A percentile compares a stretch with the other conserved stretches of the same genome.
These are phyloP conservation scores for Melanotaenia trifasciata DNA, from an alignment of 2,797 vertebrate genomes.

Conservation along the genomic window DNA sequence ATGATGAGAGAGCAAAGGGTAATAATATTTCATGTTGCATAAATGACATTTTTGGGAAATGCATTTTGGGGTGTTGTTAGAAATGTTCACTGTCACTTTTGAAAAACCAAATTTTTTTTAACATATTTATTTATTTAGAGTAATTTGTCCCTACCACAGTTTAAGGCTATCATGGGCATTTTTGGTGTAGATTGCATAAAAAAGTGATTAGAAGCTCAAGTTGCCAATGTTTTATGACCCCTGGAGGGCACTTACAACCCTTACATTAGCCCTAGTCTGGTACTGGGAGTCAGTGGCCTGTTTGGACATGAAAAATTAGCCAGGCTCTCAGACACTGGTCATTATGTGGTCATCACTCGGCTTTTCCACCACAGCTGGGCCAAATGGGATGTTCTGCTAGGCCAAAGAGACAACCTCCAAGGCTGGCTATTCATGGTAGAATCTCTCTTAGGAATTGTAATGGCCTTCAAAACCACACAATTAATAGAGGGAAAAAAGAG, in stretches of 20 bases:
- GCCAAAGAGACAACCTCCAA: slow-evolving; percentile 73
- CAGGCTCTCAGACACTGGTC: slow-evolving; percentile 80
- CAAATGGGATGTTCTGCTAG: slow-evolving; percentile 72
- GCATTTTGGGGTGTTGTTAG: not conserved
- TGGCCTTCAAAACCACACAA: slow-evolving; percentile 65
- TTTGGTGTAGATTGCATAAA: slow-evolving; percentile 43
- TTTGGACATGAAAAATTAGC: slow-evolving; percentile 82
- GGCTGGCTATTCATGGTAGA: slow-evolving; percentile 71
- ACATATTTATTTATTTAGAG: slow-evolving; percentile 33
- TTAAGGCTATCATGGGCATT: slow-evolving; percentile 37
- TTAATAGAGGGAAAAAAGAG: slow-evolving; percentile 67
- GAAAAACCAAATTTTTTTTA: slow-evolving; percentile 14
- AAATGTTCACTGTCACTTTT: too few species aligned
- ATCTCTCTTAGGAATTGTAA: slow-evolving; percentile 66
- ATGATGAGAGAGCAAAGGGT: slow-evolving; percentile 22
- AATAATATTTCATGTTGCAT: slow-evolving; percentile 2
- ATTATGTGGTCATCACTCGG: slow-evolving; percentile 78
- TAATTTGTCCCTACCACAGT: slow-evolving; percentile 32
- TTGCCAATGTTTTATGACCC: slow-evolving; percentile 72
- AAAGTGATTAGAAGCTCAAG: slow-evolving; percentile 61
- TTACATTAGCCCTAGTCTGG: slow-evolving; percentile 71
- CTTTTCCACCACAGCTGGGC: slow-evolving; percentile 78
- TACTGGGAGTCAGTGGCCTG: slow-evolving; percentile 71
- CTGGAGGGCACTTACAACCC: slow-evolving; percentile 70
- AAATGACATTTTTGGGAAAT: not conserved